Percentiles rank a stretch among this genome's conserved stretches.
Evolutionary conservation across 2,888 invertebrate species (phyloP).

Genomic region (Andrena camellia): DNA sequence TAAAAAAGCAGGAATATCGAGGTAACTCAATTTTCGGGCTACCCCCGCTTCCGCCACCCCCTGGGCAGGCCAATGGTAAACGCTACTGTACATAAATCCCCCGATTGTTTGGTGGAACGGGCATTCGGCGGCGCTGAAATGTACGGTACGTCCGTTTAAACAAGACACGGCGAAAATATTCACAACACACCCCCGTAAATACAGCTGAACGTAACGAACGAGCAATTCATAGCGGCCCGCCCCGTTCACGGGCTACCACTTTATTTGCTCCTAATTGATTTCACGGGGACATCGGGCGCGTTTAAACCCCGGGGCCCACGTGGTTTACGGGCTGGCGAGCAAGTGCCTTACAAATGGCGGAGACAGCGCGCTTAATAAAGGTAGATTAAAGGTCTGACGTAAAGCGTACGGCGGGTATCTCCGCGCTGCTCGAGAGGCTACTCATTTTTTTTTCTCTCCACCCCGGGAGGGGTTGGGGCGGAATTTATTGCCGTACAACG

Average conservation of each 20-base stretch:
- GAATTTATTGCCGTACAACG: slow-evolving; percentile 53
- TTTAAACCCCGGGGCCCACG: slow-evolving; percentile 40
- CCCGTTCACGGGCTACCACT: slow-evolving; percentile 39
- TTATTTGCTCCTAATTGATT: slow-evolving; percentile 57
- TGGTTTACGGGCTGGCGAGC: slow-evolving; percentile 45
- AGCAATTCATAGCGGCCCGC: slow-evolving; percentile 22
- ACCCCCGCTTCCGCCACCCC: not conserved
- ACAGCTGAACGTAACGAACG: slow-evolving; percentile 39
- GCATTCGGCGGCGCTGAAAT: not conserved
- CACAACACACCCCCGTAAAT: not conserved
- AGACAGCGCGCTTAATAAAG: slow-evolving; percentile 55
- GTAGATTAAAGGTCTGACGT: slow-evolving; percentile 50
- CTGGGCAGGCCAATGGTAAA: not conserved
- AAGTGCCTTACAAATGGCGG: slow-evolving; percentile 47
- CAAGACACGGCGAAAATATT: not conserved
- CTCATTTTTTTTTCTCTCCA: not conserved
- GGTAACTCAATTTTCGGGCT: slow-evolving; percentile 4
- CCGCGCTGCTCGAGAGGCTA: not conserved
- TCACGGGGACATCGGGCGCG: slow-evolving; percentile 42
- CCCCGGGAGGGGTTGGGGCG: not conserved
- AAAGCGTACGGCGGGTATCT: slow-evolving; percentile 15
- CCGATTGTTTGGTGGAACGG: not conserved
- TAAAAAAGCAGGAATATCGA: no score
- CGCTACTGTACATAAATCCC: not conserved
- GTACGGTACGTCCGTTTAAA: no score